phyloP scores from a whole-genome alignment of 2,888 invertebrate genomes.

The Argynnis bischoffii region DNA sequence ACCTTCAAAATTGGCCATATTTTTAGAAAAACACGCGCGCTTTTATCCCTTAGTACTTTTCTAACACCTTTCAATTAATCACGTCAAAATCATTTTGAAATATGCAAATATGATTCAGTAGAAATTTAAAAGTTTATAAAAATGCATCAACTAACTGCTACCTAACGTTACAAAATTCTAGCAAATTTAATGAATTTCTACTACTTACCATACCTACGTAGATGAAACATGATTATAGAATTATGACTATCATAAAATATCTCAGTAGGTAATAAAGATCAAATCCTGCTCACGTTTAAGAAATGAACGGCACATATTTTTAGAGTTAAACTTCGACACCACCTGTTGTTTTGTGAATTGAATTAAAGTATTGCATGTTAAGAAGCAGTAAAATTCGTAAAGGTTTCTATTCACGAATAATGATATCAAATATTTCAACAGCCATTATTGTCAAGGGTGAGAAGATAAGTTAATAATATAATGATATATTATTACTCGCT shows the following conservation, averaged over 20 bases:
- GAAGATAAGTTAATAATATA: conserved; percentile 81
- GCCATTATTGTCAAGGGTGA: conserved; percentile 81
- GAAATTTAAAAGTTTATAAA: conserved; percentile 42
- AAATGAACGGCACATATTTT: conserved; percentile 44
- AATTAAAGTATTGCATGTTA: conserved; percentile 78
- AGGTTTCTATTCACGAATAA: conserved; percentile 64
- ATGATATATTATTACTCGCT: conserved; percentile 75
- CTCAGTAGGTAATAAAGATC: conserved; percentile 59
- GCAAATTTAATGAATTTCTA: conserved; percentile 26
- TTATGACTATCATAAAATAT: conserved; percentile 46
- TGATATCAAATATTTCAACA: conserved; percentile 79
- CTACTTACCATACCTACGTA: conserved; percentile 14
- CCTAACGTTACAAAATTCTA: background rate
- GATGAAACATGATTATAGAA: conserved; percentile 26
- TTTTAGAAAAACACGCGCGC: conserved; percentile 69
- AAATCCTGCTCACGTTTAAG: conserved; percentile 66
- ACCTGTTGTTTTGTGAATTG: conserved; percentile 69
- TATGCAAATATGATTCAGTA: conserved; percentile 35
- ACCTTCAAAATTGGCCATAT: conserved; percentile 46
- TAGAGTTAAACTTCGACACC: conserved; percentile 51
- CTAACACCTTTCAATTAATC: conserved; percentile 67
- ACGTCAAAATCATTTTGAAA: conserved; percentile 53
- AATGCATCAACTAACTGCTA: conserved; percentile 3
- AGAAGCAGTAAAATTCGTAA: conserved; percentile 66
- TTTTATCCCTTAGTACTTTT: conserved; percentile 64